Conservation (phyloP, 1,140 invertebrate species). For the Cotesia typhae region DNA sequence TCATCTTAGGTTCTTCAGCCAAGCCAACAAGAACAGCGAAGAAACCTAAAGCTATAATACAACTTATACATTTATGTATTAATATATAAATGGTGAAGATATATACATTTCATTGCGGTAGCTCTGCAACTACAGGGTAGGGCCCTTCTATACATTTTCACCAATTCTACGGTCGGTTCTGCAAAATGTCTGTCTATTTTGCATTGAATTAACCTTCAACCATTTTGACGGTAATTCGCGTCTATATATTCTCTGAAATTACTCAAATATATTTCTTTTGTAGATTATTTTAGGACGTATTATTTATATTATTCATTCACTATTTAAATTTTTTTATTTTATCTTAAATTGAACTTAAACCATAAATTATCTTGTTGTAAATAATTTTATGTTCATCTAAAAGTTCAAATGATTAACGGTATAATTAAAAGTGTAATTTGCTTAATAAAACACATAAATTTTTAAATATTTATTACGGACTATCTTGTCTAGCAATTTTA, state of each 20-base stretch:
- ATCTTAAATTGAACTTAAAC: no score
- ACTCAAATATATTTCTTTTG: no score
- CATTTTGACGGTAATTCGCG: background rate
- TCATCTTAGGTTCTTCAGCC: constrained; percentile 32
- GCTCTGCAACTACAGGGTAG: background rate
- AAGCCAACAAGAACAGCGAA: constrained; percentile 17
- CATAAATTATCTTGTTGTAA: no score
- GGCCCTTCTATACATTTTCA: background rate
- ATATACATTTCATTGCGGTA: constrained; percentile 2
- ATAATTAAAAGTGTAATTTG: no score
- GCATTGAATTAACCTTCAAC: constrained; percentile 26
- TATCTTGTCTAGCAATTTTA: no score
- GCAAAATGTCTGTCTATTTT: constrained; percentile 16
- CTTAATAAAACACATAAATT: no score
- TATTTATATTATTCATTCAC: no score
- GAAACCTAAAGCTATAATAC: background rate
- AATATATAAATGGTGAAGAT: background rate
- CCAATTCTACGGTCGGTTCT: background rate
- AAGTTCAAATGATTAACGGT: no score
- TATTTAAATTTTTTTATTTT: no score
- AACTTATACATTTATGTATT: background rate
- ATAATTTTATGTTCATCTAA: no score
- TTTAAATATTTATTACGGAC: no score
- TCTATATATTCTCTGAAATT: background rate
- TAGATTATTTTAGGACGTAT: no score